Evolutionary conservation across 1,140 invertebrate genomes (phyloP).

Genomic region (Arion vulgaris): DNA sequence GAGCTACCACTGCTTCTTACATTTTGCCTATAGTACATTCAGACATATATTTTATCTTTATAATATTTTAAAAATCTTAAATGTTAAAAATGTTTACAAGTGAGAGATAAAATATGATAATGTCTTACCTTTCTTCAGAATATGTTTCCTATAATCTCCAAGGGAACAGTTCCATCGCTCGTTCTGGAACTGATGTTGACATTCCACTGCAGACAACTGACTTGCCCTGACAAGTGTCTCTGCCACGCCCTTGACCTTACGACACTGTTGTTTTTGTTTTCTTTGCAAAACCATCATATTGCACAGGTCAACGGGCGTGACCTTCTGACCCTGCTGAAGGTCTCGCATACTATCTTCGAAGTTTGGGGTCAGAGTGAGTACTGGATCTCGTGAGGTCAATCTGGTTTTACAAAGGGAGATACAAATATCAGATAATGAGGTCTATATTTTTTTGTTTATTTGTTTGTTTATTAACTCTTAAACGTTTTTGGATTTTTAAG

Average conservation of each 20-base stretch:
- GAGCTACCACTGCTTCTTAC: too few species aligned
- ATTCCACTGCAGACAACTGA: conserved; percentile 65
- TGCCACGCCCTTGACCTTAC: conserved; percentile 53
- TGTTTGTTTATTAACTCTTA: too few species aligned
- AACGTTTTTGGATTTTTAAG: neutral
- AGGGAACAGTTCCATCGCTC: conserved; percentile 71
- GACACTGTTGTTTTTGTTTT: conserved; percentile 62
- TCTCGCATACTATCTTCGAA: conserved; percentile 35
- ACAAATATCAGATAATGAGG: neutral
- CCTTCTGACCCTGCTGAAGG: conserved; percentile 41
- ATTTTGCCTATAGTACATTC: too few species aligned
- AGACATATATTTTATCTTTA: too few species aligned
- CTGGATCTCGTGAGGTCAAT: conserved; percentile 41
- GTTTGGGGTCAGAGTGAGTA: conserved; percentile 35
- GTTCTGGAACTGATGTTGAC: conserved; percentile 67
- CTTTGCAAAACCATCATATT: conserved; percentile 57
- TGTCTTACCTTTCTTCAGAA: conserved; percentile 59
- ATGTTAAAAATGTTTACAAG: too few species aligned
- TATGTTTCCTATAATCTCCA: conserved; percentile 56
- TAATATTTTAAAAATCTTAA: too few species aligned
- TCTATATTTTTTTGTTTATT: neutral
- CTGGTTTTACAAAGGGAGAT: conserved; percentile 5
- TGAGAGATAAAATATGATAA: too few species aligned
- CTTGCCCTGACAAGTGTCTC: conserved; percentile 56
- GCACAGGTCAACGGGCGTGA: conserved; percentile 52